A percentile compares a stretch with the other conserved stretches of the same genome.
Conservation (phyloP, 2,797 vertebrate species). For the Columba guinea region DNA sequence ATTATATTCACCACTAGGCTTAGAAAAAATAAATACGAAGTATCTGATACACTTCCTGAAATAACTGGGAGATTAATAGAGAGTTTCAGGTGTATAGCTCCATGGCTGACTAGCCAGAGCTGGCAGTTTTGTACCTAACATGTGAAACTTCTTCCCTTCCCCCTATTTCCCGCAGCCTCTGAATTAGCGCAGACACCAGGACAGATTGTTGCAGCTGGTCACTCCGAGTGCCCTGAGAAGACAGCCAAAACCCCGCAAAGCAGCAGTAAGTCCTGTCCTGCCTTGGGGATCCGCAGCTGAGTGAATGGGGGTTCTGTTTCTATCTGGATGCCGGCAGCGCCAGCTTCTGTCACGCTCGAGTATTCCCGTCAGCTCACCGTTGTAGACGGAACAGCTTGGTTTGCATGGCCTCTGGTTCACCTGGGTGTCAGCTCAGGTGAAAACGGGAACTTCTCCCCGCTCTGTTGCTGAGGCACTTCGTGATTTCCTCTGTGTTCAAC, state of each 20-base stretch:
- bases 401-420: not conserved
- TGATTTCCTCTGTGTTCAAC: not conserved
- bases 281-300: not conserved
- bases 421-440: not conserved
- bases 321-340: not conserved
- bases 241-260: slow-evolving; percentile 71
- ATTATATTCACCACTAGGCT: not conserved
- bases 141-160: not conserved
- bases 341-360: not conserved
- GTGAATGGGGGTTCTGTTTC: not conserved
- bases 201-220: slow-evolving; percentile 74
- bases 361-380: not conserved
- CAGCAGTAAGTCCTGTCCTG: slow-evolving; percentile 78
- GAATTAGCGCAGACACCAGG: slow-evolving; percentile 87
- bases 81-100: not conserved
- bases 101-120: not conserved
- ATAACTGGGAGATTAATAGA: not conserved
- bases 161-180: slow-evolving; percentile 75
- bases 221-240: slow-evolving; percentile 69
- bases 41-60: not conserved
- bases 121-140: not conserved
- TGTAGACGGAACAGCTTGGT: not conserved
- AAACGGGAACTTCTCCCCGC: not conserved
- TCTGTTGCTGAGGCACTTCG: not conserved
- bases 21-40: not conserved